Evolutionary conservation across 2,113 vertebrate species (phyloP).

Genomic region (Clarias magur): DNA sequence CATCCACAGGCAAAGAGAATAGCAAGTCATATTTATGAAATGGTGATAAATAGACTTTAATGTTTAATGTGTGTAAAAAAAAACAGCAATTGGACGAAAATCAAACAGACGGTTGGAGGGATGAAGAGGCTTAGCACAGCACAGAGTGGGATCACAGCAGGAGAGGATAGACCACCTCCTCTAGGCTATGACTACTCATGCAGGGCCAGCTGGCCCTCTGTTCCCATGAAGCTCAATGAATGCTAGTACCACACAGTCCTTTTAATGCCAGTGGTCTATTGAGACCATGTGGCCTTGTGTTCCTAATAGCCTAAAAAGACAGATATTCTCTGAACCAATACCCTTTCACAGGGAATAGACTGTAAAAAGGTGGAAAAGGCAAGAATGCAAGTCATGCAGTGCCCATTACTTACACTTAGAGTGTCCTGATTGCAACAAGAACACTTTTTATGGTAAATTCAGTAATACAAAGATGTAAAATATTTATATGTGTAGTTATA

Average conservation of each 20-base stretch:
- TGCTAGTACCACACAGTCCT: constrained; percentile 32
- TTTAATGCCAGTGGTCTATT: constrained; percentile 26
- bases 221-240: constrained; percentile 22
- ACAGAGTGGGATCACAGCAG: constrained; percentile 25
- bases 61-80: neutral
- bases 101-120: constrained; percentile 1
- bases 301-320: neutral
- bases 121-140: constrained; percentile 13
- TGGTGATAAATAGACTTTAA: neutral
- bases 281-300: constrained; percentile 1
- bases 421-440: constrained; percentile 3
- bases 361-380: neutral
- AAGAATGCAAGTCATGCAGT: constrained; percentile 59
- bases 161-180: constrained; percentile 29
- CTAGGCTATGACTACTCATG: constrained; percentile 27
- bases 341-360: neutral
- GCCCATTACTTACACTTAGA: constrained; percentile 51
- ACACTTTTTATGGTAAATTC: neutral
- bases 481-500: neutral
- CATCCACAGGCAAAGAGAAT: neutral
- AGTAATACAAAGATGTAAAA: neutral
- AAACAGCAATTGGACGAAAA: neutral
- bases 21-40: constrained; percentile 3
- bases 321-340: neutral
- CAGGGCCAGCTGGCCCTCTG: constrained; percentile 49